Conservation (phyloP, 1,140 invertebrate species). For the Lanistes nyassanus region DNA sequence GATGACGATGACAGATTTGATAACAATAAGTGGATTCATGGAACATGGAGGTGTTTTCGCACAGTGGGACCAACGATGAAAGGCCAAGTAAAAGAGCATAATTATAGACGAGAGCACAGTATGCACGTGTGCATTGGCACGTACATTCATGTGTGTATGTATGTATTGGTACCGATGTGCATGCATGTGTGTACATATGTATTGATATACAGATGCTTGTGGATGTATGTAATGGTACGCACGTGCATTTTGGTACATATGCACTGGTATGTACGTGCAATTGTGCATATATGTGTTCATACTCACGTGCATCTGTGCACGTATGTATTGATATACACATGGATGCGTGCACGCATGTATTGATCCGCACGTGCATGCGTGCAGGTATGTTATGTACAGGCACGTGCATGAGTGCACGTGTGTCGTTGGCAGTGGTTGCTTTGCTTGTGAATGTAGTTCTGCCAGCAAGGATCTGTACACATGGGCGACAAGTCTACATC, state of each 20-base stretch:
- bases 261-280: background rate
- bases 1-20: too few species aligned
- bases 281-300: background rate
- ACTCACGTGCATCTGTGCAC: background rate
- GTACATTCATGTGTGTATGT: background rate
- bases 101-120: too few species aligned
- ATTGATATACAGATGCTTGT: slow-evolving; percentile 1
- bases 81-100: too few species aligned
- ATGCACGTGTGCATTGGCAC: background rate
- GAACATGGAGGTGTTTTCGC: too few species aligned
- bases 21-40: too few species aligned
- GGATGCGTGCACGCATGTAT: background rate
- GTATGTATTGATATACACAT: background rate
- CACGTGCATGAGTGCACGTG: background rate
- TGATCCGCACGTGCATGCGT: background rate
- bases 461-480: background rate
- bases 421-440: background rate
- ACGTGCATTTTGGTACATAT: background rate
- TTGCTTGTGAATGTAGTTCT: background rate
- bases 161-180: too few species aligned
- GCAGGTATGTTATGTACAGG: background rate
- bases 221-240: background rate
- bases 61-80: too few species aligned
- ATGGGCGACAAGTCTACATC: background rate
- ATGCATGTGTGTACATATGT: background rate